Conservation (phyloP, 2,113 vertebrate species). For the Amia ocellicauda region DNA sequence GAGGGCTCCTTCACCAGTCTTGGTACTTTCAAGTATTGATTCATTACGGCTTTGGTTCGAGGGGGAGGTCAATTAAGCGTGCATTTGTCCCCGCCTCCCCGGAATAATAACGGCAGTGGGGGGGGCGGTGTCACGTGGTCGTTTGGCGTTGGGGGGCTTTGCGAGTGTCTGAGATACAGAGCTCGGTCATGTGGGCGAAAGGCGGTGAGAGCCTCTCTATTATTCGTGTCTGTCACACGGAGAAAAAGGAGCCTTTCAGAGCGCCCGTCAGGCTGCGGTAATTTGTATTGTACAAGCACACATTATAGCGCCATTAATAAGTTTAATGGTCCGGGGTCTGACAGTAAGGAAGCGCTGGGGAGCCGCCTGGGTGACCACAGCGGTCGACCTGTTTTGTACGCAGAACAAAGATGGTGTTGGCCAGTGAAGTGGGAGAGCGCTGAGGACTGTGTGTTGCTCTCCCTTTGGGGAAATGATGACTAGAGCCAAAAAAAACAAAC, state of each 20-base stretch:
- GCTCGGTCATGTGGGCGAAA: constrained; percentile 51
- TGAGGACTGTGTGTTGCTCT: no score
- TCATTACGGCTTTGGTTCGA: no score
- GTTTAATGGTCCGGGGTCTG: constrained; percentile 45
- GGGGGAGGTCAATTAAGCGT: no score
- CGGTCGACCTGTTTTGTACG: not conserved
- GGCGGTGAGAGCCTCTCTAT: constrained; percentile 43
- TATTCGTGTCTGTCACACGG: constrained; percentile 53
- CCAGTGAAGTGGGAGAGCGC: not conserved
- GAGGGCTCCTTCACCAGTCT: no score
- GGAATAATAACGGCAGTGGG: no score
- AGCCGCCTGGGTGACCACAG: constrained; percentile 13
- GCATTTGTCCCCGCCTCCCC: no score
- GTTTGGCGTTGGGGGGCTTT: constrained; percentile 24
- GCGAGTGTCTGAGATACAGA: constrained; percentile 45
- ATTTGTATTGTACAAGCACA: constrained; percentile 54
- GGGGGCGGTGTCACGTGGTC: not conserved
- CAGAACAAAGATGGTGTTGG: not conserved
- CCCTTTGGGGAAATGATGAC: no score
- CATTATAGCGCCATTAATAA: constrained; percentile 59
- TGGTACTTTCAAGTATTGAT: no score
- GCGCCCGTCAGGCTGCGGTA: constrained; percentile 34
- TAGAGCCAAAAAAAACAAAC: no score
- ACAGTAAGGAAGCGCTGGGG: constrained; percentile 47
- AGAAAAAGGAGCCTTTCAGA: constrained; percentile 44